Evolutionary conservation across 2,113 vertebrate genomes (phyloP).

Genomic region (Tragelaphus imberbis): DNA sequence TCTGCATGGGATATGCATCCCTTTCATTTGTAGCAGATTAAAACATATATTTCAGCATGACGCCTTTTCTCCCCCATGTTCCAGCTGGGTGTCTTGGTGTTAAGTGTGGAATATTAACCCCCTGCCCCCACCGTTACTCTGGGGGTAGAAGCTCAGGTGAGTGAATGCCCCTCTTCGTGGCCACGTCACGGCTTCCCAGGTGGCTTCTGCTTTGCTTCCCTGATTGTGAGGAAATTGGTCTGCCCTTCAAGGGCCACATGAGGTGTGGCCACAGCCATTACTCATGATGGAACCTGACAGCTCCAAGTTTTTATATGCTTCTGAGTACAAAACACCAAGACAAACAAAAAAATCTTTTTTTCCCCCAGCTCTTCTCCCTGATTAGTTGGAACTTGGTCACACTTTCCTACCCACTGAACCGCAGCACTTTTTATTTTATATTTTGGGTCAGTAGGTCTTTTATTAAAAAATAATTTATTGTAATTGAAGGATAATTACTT

Average conservation of each 20-base stretch:
- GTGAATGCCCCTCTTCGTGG: slow-evolving; percentile 57
- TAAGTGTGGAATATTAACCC: background rate
- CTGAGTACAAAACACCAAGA: slow-evolving; percentile 44
- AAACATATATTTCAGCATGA: background rate
- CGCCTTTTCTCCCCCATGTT: background rate
- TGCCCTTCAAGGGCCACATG: slow-evolving; percentile 68
- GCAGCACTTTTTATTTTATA: background rate
- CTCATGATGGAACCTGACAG: slow-evolving; percentile 72
- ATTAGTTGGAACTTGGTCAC: background rate
- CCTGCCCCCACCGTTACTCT: background rate
- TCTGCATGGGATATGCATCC: background rate
- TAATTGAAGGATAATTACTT: background rate
- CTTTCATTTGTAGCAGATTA: background rate
- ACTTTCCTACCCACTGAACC: background rate
- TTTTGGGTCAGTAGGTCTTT: background rate
- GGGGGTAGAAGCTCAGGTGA: background rate
- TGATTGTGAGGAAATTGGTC: slow-evolving; percentile 57
- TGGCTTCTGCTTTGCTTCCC: slow-evolving; percentile 60
- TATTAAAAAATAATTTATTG: background rate
- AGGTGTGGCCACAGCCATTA: slow-evolving; percentile 73
- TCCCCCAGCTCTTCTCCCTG: background rate
- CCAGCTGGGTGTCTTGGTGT: background rate
- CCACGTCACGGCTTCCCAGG: slow-evolving; percentile 54
- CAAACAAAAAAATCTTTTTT: background rate
- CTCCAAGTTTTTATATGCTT: slow-evolving; percentile 71